Base-by-base conservation (phyloP, 1,140 invertebrate genomes). In the Muscidifurax raptorellus region DNA sequence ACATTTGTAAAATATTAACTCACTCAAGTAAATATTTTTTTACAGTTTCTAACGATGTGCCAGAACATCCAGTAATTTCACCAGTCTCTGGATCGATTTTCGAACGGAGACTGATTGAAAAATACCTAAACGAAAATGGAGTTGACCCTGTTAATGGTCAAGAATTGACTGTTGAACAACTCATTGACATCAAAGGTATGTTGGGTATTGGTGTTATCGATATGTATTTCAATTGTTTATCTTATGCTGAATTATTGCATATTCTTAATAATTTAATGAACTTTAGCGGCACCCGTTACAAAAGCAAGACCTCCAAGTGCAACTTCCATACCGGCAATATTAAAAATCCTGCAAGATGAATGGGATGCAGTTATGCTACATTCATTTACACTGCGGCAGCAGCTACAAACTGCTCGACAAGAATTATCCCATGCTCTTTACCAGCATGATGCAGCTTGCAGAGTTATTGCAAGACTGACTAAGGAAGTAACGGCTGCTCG, bases 281-380 rank as follows among this genome's bases (percentile, higher is more conserved):
- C 91, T 93, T 82, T 86, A 98, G 97, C 96, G n/a, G 95, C 97
- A 81, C 94, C 98, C 12, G 95, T 90, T 10, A 87, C 98, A 0
- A 99, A 99, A 92, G 98, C 99, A 6, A 98, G 99, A 92, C 98
- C 98, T 25, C 98, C 99, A 7, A 98, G 97, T 91, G 98, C 98
- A 5, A 99, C 99, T 9, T 99, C 98, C 86, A 99, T 99, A 90
- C 99, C 99, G 74, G 98, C 98, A 1, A 98, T 99, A 86, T 93
- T 99, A 67, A 99, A 99, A 94, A 96, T 97, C 74, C 95, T 99
- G 86, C 99, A 99, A 94, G 99, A 99, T 94, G 99, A 99, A 94
- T 99, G 99, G 99, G 99, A 99, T 95, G 98, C 99, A 2, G 96
- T 99, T 18, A 99, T 99, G 99, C 93, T 99, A 82, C 98, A 99